Conservation (phyloP, 2,888 invertebrate genomes). For the Thereva nobilitata region DNA sequence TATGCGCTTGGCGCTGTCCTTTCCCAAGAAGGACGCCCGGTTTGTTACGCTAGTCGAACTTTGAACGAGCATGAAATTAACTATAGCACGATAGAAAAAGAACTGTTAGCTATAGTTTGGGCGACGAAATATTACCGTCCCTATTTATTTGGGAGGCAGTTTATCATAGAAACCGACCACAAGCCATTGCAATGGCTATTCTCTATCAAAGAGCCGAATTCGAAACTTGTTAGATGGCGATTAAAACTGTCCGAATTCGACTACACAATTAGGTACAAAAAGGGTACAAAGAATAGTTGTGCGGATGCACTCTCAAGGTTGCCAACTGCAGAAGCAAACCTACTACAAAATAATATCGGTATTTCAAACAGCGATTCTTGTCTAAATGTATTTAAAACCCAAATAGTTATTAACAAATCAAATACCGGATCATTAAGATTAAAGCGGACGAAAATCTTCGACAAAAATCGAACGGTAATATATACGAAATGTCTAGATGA, state of each 20-base stretch:
- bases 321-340: not conserved
- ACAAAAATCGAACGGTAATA: too few relatives aligned
- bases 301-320: slow-evolving; percentile 38
- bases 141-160: slow-evolving; percentile 47
- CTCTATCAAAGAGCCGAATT: too few relatives aligned
- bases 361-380: slow-evolving; percentile 39
- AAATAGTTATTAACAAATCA: slow-evolving; percentile 35
- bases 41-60: slow-evolving; percentile 47
- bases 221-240: too few relatives aligned
- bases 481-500: too few relatives aligned
- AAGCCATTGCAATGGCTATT: slow-evolving; percentile 46
- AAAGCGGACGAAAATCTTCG: too few relatives aligned
- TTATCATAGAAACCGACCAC: slow-evolving; percentile 49
- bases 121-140: slow-evolving; percentile 46
- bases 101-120: slow-evolving; percentile 46
- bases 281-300: too few relatives aligned
- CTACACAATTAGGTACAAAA: too few relatives aligned
- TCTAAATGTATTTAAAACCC: slow-evolving; percentile 39
- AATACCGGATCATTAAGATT: slow-evolving; percentile 23
- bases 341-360: too few relatives aligned
- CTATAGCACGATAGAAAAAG: slow-evolving; percentile 47
- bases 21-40: slow-evolving; percentile 46
- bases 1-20: slow-evolving; percentile 45
- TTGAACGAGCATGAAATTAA: slow-evolving; percentile 45
- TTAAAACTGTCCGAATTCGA: too few relatives aligned